phyloP scores from a whole-genome alignment of 92 coral and sea anemone genomes.

The Virgularia gustaviana region DNA sequence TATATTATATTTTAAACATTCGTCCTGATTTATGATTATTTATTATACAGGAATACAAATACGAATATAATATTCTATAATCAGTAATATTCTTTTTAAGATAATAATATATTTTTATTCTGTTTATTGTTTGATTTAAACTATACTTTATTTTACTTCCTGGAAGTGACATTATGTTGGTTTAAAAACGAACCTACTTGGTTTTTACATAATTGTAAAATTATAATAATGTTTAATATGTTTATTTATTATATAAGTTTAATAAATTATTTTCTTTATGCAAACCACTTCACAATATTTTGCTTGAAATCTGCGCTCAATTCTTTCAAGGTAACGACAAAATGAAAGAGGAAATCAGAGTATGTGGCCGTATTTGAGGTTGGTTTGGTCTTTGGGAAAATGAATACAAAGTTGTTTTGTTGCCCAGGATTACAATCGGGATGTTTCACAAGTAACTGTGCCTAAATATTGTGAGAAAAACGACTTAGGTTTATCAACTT shows the following conservation, averaged over 20 bases:
- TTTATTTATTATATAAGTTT: no score
- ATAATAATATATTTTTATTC: neutral
- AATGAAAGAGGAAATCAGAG: slow-evolving; percentile 1
- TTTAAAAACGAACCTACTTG: no score
- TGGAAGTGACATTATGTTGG: slow-evolving; percentile 33
- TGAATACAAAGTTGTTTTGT: slow-evolving; percentile 8
- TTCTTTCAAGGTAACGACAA: neutral
- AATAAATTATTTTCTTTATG: no score
- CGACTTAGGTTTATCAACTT: neutral
- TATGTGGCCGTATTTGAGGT: neutral
- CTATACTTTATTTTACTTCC: slow-evolving; percentile 4
- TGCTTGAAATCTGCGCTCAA: neutral
- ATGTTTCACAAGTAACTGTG: slow-evolving; percentile 1
- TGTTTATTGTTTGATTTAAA: neutral
- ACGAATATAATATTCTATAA: neutral
- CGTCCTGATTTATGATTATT: no score
- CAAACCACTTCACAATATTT: neutral
- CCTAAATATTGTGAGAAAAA: slow-evolving; percentile 2
- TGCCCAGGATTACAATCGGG: slow-evolving; percentile 12
- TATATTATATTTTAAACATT: no score
- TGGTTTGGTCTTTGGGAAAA: slow-evolving; percentile 1
- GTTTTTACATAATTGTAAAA: no score
- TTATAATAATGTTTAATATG: no score
- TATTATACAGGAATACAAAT: no score
- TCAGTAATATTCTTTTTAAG: neutral